Base-by-base conservation (phyloP, 2,888 invertebrate species). In the Alloplasta piceator region DNA sequence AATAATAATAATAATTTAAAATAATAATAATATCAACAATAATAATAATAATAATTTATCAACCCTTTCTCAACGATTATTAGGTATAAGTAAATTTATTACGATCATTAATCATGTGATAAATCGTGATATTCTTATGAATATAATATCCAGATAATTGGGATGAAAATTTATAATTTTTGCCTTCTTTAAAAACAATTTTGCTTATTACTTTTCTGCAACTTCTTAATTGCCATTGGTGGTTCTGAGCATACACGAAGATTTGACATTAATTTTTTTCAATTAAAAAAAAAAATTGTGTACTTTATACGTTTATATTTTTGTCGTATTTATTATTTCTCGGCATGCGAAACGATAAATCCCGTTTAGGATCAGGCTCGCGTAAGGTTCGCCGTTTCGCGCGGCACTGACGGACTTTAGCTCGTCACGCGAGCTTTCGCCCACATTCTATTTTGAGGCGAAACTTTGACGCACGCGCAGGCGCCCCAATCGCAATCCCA, bases 371-470 rank as follows among this genome's bases (percentile, higher is more conserved):
- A 76, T 26, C 41, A 79, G 78, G 72, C 75, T 83, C 82, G 73
- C 85, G 86, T 76, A 71, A 60, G 70, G 74, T 84, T 81, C 84
- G 87, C 85, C 66, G 85, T 86, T 85, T 86, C 85, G 85, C 87
- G 86, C 88, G 84, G 78, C 78, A 89, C 89, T 89, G 88, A 80
- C 50, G 75, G 71, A 68, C 26, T 26, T 26, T 26, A 26, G 26
- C 78, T 56, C 67, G 58, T 60, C 81, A 63, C 73, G 68, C 64
- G 81, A 81, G 74, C 73, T 83, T 70, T 80, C 78, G 64, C 82
- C 26, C 26, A 74, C 82, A 83, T 82, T 84, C 83, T 83, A 83
- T 82, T 84, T 83, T 80, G 82, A 84, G 83, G 80, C 78, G 76
- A 83, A 84, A 83, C 68, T 83, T 84, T 81, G 63, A 70, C 64